Base-by-base conservation (phyloP, 2,888 invertebrate species). In the Steinernema scapterisci region DNA sequence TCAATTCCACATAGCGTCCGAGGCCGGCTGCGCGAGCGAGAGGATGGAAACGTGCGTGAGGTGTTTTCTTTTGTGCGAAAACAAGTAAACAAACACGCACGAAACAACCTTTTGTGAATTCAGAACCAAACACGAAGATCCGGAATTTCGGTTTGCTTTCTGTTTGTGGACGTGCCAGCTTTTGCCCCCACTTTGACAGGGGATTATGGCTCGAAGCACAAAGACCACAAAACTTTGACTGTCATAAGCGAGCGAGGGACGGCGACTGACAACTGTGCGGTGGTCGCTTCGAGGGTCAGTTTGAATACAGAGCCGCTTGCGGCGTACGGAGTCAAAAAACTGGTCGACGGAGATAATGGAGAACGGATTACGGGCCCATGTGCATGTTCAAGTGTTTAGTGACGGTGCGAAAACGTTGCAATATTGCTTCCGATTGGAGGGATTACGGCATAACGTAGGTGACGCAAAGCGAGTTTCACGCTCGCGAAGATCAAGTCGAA, bases 1-100 rank as follows among this genome's bases (percentile, higher is more conserved):
- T 31, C 63, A 63, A 63, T 63, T 63, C 19, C 63, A 63, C 63
- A 63, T 63, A 63, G 27, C 63, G 63, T 63, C 16, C 63, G 63
- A 63, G 25, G 25, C 27, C 38, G 63, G 21, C 63, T 38, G 38
- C 38, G 38, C 38, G 38, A 38, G 38, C 38, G 38, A 9, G 38
- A 38, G 38, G 13, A 5, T 31, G 13, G 63, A 63, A 25, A n/a
- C 63, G 63, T 27, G 31, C 63, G 63, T 31, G 25, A 3, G 11
- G 54, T 38, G 38, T 38, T 38, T 38, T 38, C 3, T 38, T n/a
- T 38, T 38, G 38, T 23, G 11, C 13, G 63, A 21, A 48, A 63
- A 63, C 63, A 25, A 63, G 25, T n/a, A 63, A 63, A 63, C 63
- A 63, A 63, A 25, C 38, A 38, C 52, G 11, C 38, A 38, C 52